A percentile compares a stretch with the other conserved stretches of the same genome.
phyloP scores from a whole-genome alignment of 2,113 vertebrate species.

The Phylloscopus whistleri region DNA sequence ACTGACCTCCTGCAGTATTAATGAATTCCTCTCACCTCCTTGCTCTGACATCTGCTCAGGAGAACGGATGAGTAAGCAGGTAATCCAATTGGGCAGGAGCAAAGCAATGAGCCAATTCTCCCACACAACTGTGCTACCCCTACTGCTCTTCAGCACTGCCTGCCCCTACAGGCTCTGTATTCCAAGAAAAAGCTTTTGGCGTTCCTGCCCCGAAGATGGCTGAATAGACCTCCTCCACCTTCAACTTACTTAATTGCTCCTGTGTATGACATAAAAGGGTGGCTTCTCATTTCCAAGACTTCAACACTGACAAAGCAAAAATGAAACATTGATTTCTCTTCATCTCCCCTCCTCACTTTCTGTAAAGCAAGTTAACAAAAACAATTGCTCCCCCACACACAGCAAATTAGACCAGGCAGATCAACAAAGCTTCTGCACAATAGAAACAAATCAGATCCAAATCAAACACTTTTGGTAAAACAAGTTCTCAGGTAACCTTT shows the following conservation, averaged over 20 bases:
- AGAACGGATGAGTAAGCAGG: slow-evolving; percentile 71
- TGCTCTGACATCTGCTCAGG: slow-evolving; percentile 68
- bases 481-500: background rate
- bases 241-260: background rate
- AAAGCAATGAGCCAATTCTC: slow-evolving; percentile 48
- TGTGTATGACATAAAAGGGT: background rate
- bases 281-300: background rate
- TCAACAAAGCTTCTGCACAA: background rate
- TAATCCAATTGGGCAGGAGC: slow-evolving; percentile 68
- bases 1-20: slow-evolving; percentile 60
- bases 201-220: background rate
- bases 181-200: background rate
- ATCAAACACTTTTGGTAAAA: background rate
- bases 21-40: slow-evolving; percentile 67
- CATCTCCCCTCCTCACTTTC: background rate
- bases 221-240: background rate
- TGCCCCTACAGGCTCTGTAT: background rate
- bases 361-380: background rate
- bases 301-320: background rate
- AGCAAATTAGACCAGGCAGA: background rate
- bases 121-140: slow-evolving; percentile 2
- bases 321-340: background rate
- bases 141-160: background rate
- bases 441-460: background rate
- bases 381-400: background rate